A percentile compares a stretch with the other conserved stretches of the same genome.
Evolutionary conservation across 2,888 invertebrate species (phyloP).

Genomic region (Spodoptera exigua): DNA sequence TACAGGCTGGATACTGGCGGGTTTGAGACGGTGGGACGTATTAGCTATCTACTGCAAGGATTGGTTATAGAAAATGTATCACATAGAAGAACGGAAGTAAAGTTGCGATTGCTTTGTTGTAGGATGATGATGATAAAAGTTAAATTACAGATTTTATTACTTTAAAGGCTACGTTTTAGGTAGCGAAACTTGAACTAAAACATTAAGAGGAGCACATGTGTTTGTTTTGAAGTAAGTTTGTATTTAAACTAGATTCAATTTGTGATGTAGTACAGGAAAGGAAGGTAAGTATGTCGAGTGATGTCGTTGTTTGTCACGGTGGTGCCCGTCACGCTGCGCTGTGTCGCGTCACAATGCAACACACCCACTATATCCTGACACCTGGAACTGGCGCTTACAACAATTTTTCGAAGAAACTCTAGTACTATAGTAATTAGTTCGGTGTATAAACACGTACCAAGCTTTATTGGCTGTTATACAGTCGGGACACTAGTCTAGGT

Average conservation of each 20-base stretch:
- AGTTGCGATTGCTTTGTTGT: no score
- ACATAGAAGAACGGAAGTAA: no score
- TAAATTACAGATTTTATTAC: no score
- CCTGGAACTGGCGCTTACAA: slow-evolving; percentile 1
- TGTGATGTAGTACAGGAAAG: slow-evolving; percentile 13
- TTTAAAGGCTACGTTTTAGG: no score
- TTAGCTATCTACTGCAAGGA: no score
- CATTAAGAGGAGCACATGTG: no score
- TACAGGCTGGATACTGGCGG: no score
- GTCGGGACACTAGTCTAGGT: slow-evolving; percentile 15
- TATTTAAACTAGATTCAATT: background rate
- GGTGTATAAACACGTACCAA: background rate
- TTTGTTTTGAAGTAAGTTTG: no score
- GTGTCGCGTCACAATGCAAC: slow-evolving; percentile 62
- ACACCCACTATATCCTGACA: slow-evolving; percentile 21
- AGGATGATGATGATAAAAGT: no score
- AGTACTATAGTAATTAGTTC: slow-evolving; percentile 4
- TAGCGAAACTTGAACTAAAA: no score
- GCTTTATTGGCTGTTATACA: background rate
- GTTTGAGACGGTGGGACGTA: no score
- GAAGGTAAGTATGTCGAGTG: slow-evolving; percentile 58
- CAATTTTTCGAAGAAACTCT: background rate
- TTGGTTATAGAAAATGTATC: no score
- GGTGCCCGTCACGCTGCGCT: slow-evolving; percentile 74
- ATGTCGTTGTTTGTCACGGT: slow-evolving; percentile 70